Percentiles rank a stretch among this genome's conserved stretches.
These are phyloP conservation scores for Bubalus kerabau DNA, from an alignment of 2,113 vertebrate genomes.

Conservation along the genomic window DNA sequence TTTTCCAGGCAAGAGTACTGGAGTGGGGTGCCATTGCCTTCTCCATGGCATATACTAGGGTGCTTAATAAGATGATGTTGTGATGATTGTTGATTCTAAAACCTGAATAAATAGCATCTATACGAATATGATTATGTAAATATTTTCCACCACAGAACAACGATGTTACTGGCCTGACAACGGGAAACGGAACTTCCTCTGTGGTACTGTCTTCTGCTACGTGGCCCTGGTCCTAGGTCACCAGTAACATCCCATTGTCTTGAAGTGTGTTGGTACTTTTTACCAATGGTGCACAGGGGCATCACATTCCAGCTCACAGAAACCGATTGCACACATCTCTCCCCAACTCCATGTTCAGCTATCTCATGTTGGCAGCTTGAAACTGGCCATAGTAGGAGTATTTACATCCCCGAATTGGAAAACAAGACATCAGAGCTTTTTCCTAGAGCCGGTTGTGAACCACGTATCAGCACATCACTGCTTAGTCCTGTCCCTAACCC, in stretches of 20 bases:
- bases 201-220: neutral
- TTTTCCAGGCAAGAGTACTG: no score
- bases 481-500: neutral
- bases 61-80: neutral
- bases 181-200: neutral
- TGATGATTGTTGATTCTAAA: neutral
- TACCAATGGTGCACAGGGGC: neutral
- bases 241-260: neutral
- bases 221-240: neutral
- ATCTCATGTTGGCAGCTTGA: neutral
- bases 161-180: neutral
- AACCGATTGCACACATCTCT: accelerated
- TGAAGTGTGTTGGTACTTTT: neutral
- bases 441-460: neutral
- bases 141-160: neutral
- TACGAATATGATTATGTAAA: neutral
- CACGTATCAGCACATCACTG: neutral
- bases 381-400: neutral
- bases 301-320: neutral
- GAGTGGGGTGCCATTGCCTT: no score
- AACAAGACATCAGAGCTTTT: neutral
- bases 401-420: neutral
- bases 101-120: neutral
- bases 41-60: no score
- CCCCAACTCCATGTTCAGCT: neutral